Evolutionary conservation across 30 jellyfish, hydroid and myxozoan species (phyloP), one percentile per base, ranked within the genome.

Genomic region (Pseudorhiza aurosa): DNA sequence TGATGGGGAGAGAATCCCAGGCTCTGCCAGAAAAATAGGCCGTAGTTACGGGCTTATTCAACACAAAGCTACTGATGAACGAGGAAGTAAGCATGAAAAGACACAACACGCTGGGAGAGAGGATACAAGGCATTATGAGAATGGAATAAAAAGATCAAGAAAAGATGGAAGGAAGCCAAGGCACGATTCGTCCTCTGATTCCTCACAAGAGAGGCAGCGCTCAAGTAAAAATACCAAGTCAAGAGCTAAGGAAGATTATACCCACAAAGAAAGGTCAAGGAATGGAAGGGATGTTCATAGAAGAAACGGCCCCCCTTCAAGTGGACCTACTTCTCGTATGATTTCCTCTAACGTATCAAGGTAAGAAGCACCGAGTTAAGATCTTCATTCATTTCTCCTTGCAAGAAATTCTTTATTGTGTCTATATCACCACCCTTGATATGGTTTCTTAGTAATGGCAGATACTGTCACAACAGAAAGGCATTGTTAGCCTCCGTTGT

Each of bases 321-420:
- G 35, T 43, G 73, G 39, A 22, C 89, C 78, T 15, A 81, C 89
- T 9, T 63, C 89, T 8, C 79, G 89, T 25, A 57, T 77, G 89
- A 63, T 62, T 27, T 60, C 89, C 15, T 43, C 28, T 46, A 76
- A 59, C 24, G n/a, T 77, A 4, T 77, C 89, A 31, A 77, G 60
- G 89, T 77, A 77, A 19, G 63, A n/a, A n/a, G n/a, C n/a, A n/a
- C n/a, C n/a, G n/a, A n/a, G n/a, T n/a, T n/a, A n/a, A n/a, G n/a
- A n/a, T n/a, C n/a, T n/a, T n/a, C n/a, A n/a, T n/a, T n/a, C n/a
- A n/a, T n/a, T n/a, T n/a, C n/a, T n/a, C n/a, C n/a, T n/a, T n/a
- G n/a, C n/a, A n/a, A n/a, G n/a, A n/a, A n/a, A n/a, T n/a, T n/a
- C n/a, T n/a, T n/a, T n/a, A n/a, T n/a, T n/a, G n/a, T n/a, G n/a